Base-by-base conservation (phyloP, 2,888 invertebrate species). In the Ceramica pisi region DNA sequence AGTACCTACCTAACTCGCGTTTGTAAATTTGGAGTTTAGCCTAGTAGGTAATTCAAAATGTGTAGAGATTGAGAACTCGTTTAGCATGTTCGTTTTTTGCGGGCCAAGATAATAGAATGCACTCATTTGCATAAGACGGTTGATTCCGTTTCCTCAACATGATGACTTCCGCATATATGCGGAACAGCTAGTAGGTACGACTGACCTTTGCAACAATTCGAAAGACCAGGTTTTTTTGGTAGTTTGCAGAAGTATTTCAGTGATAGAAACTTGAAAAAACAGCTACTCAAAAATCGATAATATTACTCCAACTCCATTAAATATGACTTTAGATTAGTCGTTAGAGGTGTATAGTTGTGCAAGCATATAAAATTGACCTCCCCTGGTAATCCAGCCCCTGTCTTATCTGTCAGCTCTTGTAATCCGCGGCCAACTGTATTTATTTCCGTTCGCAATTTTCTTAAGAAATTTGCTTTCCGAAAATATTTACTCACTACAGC, bases 141-240 rank as follows among this genome's bases (percentile, higher is more conserved):
- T 44, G 51, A 80, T 76, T 63, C 53, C 67, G 51, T 75, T 70
- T 75, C 76, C 71, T 74, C n/a, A 48, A 59, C 59, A 48, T 61
- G 62, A 69, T 64, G 67, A 67, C 64, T 78, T 78, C 78, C 77
- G 67, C 41, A 12, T 72, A 55, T 41, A 67, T 63, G 64, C 78
- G 77, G 73, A 78, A 78, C 41, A 56, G 46, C 51, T 46, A 63
- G 59, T 48, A 19, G 48, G 60, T n/a, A 35, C 10, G 41, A 56
- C 10, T 77, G 73, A 78, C 56, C 73, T 78, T 72, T 73, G 41
- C 26, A 61, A 50, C 26, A 48, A 9, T 66, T 66, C 12, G 1
- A 26, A 67, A 61, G 63, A 56, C 23, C 50, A 38, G 21, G 7
- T 70, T 48, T 21, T n/a, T 8, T n/a, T 10, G 7, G 0, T 46